A percentile compares a stretch with the other conserved stretches of the same genome.
Evolutionary conservation across 2,888 invertebrate genomes (phyloP).

Genomic region (Linyphia triangularis): DNA sequence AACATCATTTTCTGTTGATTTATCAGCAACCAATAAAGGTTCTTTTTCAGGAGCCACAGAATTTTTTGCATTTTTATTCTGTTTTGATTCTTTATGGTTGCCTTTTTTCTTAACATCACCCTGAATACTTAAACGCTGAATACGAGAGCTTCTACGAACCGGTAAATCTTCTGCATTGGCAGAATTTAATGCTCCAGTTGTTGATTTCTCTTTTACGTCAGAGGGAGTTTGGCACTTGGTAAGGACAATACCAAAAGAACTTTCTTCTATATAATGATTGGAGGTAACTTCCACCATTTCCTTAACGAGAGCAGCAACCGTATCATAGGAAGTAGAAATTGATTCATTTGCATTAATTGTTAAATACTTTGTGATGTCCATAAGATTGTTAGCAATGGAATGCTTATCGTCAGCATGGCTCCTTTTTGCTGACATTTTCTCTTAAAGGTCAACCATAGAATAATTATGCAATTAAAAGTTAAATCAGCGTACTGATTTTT

Average conservation of each 20-base stretch:
- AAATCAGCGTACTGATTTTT: neutral
- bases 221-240: neutral
- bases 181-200: neutral
- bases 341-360: neutral
- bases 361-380: neutral
- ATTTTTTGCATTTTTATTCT: constrained; percentile 20
- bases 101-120: constrained; percentile 32
- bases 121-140: constrained; percentile 30
- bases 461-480: too few species aligned
- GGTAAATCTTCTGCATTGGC: constrained; percentile 31
- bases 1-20: neutral
- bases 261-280: constrained; percentile 18
- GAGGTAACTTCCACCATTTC: constrained; percentile 48
- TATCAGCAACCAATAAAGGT: neutral
- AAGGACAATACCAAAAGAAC: neutral
- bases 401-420: neutral
- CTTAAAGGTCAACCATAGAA: too few species aligned
- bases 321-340: neutral
- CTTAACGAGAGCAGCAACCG: constrained; percentile 38
- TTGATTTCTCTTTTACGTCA: neutral
- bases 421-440: neutral
- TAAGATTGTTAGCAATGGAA: neutral
- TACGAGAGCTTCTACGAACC: constrained; percentile 52
- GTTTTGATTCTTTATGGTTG: neutral
- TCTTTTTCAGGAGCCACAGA: neutral